Evolutionary conservation across 2,797 vertebrate species (phyloP).

Genomic region (Anomalospiza imberbis): DNA sequence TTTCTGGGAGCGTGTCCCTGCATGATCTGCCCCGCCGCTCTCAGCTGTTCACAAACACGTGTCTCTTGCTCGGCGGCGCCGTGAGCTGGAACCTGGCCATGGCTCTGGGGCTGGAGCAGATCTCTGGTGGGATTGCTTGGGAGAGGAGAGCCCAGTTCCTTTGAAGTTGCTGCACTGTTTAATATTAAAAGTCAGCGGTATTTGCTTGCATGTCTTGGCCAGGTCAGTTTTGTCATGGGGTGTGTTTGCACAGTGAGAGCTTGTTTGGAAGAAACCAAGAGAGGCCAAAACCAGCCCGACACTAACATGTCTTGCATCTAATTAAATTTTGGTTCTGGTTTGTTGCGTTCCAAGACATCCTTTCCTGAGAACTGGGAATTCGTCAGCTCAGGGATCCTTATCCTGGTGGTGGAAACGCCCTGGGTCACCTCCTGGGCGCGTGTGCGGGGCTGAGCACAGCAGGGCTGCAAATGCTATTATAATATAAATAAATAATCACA

Average conservation of each 20-base stretch:
- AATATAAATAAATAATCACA: constrained; percentile 19
- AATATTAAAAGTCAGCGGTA: constrained; percentile 35
- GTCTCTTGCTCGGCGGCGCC: background rate
- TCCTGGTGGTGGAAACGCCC: background rate
- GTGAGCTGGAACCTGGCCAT: constrained; percentile 9
- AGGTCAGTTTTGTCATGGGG: constrained; percentile 50
- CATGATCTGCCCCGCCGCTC: background rate
- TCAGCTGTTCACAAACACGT: background rate
- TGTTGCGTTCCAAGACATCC: background rate
- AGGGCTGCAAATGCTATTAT: background rate
- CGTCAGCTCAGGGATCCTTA: background rate
- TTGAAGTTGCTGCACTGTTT: constrained; percentile 25
- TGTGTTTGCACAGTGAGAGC: constrained; percentile 52
- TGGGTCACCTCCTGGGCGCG: constrained; percentile 13
- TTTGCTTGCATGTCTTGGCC: constrained; percentile 50
- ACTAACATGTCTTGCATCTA: background rate
- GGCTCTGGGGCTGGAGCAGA: constrained; percentile 31
- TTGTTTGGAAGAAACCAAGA: constrained; percentile 32
- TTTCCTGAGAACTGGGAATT: constrained; percentile 2
- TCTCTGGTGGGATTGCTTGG: constrained; percentile 14
- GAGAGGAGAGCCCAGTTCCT: constrained; percentile 15
- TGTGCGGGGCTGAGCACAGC: background rate
- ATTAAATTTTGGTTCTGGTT: constrained; percentile 16
- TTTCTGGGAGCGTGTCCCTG: background rate
- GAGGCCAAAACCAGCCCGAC: constrained; percentile 27